Conservation (phyloP, 2,113 vertebrate species). For the Nettapus auritus region DNA sequence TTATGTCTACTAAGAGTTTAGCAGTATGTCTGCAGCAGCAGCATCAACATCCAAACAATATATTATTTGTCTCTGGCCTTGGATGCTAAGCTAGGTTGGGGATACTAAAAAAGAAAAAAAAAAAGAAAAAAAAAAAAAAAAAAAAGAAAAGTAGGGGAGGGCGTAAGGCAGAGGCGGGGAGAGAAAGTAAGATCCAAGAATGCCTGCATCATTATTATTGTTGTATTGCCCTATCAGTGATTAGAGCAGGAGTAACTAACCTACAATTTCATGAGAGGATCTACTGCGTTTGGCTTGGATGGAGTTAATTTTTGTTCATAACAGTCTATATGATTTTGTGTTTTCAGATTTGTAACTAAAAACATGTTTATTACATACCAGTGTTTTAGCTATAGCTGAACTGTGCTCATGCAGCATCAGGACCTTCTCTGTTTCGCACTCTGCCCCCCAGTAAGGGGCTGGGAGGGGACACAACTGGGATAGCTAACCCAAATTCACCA, state of each 20-base stretch:
- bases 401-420: not conserved
- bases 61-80: not conserved
- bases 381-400: not conserved
- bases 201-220: not conserved
- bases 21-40: not conserved
- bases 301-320: not conserved
- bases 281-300: not conserved
- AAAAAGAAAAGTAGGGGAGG: no score
- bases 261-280: not conserved
- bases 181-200: not conserved
- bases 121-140: no score
- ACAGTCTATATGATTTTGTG: not conserved
- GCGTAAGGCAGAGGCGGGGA: rapidly evolving
- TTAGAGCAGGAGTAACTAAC: not conserved
- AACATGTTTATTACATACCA: rapidly evolving
- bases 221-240: not conserved
- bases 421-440: no score
- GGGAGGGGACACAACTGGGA: no score
- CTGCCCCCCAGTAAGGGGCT: no score
- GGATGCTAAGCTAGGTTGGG: not conserved
- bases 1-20: not conserved
- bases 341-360: not conserved
- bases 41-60: not conserved
- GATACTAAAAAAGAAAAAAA: not conserved
- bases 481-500: no score